Conservation (phyloP, 2,113 vertebrate species). For the Urocitellus parryii region DNA sequence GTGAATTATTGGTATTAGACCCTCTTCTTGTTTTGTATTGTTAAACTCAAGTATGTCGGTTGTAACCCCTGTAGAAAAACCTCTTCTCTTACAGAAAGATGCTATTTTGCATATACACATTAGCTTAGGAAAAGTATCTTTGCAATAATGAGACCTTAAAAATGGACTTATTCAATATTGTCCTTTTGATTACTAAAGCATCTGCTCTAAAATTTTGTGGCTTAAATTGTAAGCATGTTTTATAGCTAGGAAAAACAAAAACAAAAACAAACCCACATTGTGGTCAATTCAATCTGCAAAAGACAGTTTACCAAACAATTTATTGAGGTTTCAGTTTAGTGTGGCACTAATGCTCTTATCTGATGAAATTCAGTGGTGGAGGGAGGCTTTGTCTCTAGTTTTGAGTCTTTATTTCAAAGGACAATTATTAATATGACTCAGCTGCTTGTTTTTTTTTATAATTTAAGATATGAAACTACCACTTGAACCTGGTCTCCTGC, state of each 20-base stretch:
- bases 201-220: not conserved
- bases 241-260: not conserved
- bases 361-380: not conserved
- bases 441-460: not conserved
- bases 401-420: slow-evolving; percentile 27
- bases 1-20: no score
- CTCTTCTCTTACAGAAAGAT: not conserved
- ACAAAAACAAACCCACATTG: not conserved
- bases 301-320: not conserved
- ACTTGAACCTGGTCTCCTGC: not conserved
- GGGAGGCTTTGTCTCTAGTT: not conserved
- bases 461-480: not conserved
- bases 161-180: not conserved
- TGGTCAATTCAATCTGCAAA: not conserved
- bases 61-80: not conserved
- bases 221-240: not conserved
- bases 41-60: not conserved
- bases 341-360: not conserved
- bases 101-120: not conserved
- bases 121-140: not conserved
- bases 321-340: not conserved
- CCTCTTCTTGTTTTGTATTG: no score
- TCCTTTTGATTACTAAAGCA: not conserved
- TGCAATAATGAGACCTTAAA: not conserved
- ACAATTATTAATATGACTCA: slow-evolving; percentile 23